phyloP scores from a whole-genome alignment of 2,797 vertebrate genomes.

The Hippoglossus hippoglossus region DNA sequence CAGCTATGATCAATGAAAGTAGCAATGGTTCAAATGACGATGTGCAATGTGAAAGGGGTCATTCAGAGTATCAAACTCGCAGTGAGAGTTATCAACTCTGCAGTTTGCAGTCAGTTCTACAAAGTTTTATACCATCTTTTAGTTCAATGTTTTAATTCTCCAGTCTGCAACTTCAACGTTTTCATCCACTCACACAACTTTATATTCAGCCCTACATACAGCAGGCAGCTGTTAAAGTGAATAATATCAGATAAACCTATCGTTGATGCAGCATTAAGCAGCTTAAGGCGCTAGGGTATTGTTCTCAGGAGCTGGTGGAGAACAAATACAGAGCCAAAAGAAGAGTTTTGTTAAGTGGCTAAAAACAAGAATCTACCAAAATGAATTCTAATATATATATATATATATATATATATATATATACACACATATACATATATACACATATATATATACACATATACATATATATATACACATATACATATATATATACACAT shows the following conservation, averaged over 20 bases:
- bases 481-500: no score
- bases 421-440: no score
- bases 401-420: no score
- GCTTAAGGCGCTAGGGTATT: no score
- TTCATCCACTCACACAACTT: neutral
- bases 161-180: neutral
- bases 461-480: no score
- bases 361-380: neutral
- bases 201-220: neutral
- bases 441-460: no score
- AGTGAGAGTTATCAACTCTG: neutral
- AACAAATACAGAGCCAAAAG: conserved; percentile 8
- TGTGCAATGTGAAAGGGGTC: neutral
- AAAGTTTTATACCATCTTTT: neutral
- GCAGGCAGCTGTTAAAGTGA: neutral
- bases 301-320: neutral
- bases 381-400: neutral
- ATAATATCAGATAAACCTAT: neutral
- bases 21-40: neutral
- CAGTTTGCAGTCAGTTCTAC: neutral
- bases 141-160: neutral
- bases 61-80: neutral
- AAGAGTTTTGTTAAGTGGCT: neutral
- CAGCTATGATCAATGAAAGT: neutral
- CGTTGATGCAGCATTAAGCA: no score